Conservation (phyloP, 2,888 invertebrate genomes). For the Callosobruchus maculatus region DNA sequence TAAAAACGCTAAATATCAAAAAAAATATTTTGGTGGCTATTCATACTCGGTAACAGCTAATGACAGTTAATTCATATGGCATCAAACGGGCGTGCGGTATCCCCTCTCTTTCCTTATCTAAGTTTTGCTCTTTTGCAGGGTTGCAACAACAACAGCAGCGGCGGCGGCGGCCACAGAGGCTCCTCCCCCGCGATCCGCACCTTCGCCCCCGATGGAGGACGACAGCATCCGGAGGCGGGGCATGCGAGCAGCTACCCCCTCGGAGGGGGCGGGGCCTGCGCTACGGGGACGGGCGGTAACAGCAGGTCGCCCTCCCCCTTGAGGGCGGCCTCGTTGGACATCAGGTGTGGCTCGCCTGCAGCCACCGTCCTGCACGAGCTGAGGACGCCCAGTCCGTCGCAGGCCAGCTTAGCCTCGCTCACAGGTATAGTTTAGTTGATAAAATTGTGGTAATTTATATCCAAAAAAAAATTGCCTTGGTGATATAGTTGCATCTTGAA, state of each 20-base stretch:
- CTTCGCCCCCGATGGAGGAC: constrained; percentile 71
- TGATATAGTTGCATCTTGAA: no score
- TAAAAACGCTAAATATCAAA: no score
- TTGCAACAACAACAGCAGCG: background rate
- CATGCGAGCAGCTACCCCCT: constrained; percentile 44
- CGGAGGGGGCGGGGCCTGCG: constrained; percentile 49
- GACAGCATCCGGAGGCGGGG: constrained; percentile 40
- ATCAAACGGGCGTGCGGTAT: no score
- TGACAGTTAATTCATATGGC: no score
- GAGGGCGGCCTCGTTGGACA: constrained; percentile 73
- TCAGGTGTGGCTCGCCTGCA: constrained; percentile 60
- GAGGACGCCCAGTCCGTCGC: constrained; percentile 64
- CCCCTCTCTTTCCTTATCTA: no score
- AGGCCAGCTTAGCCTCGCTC: constrained; percentile 67
- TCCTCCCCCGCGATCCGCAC: constrained; percentile 82
- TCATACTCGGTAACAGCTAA: no score
- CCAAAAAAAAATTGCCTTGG: no score
- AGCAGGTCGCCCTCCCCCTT: constrained; percentile 76
- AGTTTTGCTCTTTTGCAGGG: no score
- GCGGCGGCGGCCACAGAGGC: constrained; percentile 66
- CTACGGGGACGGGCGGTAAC: constrained; percentile 50
- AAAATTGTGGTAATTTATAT: no score
- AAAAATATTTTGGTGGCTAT: no score
- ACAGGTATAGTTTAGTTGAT: no score
- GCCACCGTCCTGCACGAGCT: constrained; percentile 35